Evolutionary conservation across 1,140 invertebrate species (phyloP).

Genomic region (Drosophila mauritiana): DNA sequence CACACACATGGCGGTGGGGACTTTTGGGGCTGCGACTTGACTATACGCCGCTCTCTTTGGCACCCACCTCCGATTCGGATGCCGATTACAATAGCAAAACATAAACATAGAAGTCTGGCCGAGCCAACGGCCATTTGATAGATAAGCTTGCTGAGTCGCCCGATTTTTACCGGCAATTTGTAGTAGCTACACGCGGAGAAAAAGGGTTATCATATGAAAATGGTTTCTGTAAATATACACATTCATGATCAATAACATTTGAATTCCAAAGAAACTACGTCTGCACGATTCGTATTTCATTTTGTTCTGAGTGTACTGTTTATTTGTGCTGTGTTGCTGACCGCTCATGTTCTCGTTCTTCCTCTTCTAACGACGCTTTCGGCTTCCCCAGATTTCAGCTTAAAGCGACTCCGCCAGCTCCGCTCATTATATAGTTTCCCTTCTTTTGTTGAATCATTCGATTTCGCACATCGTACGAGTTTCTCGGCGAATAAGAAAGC

Average conservation of each 20-base stretch:
- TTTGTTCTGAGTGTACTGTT: slow-evolving; percentile 9
- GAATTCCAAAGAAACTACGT: too few relatives aligned
- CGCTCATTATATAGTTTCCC: slow-evolving; percentile 45
- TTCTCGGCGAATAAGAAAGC: slow-evolving; percentile 75
- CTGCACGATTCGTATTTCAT: not conserved
- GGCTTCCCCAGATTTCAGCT: slow-evolving; percentile 40
- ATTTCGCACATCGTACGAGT: slow-evolving; percentile 69
- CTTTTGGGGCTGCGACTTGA: slow-evolving; percentile 8
- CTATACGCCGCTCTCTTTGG: slow-evolving; percentile 17
- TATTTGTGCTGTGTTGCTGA: slow-evolving; percentile 24
- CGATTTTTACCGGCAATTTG: slow-evolving; percentile 30
- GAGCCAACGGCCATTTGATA: slow-evolving; percentile 41
- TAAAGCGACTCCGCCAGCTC: slow-evolving; percentile 22
- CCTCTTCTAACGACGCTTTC: slow-evolving; percentile 44
- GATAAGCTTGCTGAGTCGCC: slow-evolving; percentile 24
- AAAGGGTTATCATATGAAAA: not conserved
- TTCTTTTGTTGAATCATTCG: slow-evolving; percentile 67
- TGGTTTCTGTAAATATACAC: too few relatives aligned
- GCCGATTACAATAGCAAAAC: slow-evolving; percentile 42
- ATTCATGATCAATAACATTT: too few relatives aligned
- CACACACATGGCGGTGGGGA: slow-evolving; percentile 3
- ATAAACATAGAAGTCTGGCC: slow-evolving; percentile 50
- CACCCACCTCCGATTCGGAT: slow-evolving; percentile 9
- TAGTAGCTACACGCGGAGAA: slow-evolving; percentile 5
- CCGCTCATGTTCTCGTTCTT: slow-evolving; percentile 23